phyloP scores from a whole-genome alignment of 2,888 invertebrate genomes.

The Lordiphosa fenestrarum region DNA sequence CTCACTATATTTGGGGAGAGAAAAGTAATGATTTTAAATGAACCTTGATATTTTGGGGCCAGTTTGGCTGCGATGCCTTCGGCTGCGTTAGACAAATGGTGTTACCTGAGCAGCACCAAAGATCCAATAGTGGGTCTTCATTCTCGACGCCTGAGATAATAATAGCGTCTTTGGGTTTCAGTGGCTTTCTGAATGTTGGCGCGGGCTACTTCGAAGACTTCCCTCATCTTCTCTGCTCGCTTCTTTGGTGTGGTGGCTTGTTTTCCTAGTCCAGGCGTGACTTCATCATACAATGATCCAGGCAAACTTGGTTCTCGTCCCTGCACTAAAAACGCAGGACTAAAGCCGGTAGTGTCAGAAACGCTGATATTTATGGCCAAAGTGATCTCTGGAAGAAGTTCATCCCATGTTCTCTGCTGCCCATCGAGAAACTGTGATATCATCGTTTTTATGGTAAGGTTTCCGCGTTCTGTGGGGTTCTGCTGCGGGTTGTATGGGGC shows the following conservation, averaged over 20 bases:
- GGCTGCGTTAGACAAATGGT: background rate
- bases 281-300: background rate
- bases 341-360: background rate
- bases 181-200: too few relatives aligned
- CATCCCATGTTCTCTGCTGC: background rate
- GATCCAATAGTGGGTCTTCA: background rate
- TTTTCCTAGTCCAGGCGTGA: background rate
- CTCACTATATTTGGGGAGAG: too few relatives aligned
- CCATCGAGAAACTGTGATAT: background rate
- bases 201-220: too few relatives aligned
- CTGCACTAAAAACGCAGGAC: background rate
- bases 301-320: background rate
- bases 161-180: background rate
- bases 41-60: background rate
- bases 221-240: too few relatives aligned
- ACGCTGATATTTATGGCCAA: background rate
- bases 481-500: background rate
- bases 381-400: background rate
- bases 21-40: too few relatives aligned
- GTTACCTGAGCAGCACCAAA: background rate
- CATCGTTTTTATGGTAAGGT: background rate
- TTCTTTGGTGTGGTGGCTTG: background rate
- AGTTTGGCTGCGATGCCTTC: background rate
- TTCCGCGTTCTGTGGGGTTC: slow-evolving; percentile 2
- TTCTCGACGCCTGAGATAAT: background rate